Evolutionary conservation across 1,140 invertebrate genomes (phyloP), one percentile per base, ranked within the genome.

Genomic region (Contarinia nasturtii): DNA sequence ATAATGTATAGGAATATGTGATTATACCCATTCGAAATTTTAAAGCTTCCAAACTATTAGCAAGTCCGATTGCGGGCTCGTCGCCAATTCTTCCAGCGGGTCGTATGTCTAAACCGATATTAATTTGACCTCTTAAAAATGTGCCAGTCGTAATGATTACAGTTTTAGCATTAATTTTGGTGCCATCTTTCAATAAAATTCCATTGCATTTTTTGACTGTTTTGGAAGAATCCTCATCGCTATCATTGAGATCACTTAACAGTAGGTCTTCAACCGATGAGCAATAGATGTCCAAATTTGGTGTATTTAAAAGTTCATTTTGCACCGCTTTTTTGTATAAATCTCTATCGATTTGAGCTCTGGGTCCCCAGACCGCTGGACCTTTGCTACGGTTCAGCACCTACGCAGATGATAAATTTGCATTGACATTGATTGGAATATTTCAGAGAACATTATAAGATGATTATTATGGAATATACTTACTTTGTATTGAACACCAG

Each of bases 131-230:
- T 49, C 85, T 74, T 18, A 95, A 67, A 69, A 95, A 95, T n/a
- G 91, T 95, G 14, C 91, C 91, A 1, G 90, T 92, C 22, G 91
- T 92, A 51, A 95, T 74, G 2, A 95, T 73, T 20, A 93, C 85
- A 41, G 78, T 67, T 48, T 77, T 69, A 21, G 76, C 71, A 21
- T 61, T 57, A 44, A 93, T 67, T 55, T 68, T 60, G 20, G 60
- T 67, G 14, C 79, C 80, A 64, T 77, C 65, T 51, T 65, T 73
- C 72, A 65, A 33, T 0, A 64, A 33, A 0, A 64, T 57, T 3
- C 62, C 62, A 5, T 45, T 36, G 33, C 61, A 60, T 2, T 49
- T 46, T 18, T 45, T 44, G 2, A 38, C 2, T 2, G 49, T 34
- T 10, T 65, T 34, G 33, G 49, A 19, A 50, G 36, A 49, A 12